Percentiles rank a stretch among this genome's conserved stretches.
phyloP scores from a whole-genome alignment of 2,113 vertebrate species.

The Micromys minutus region DNA sequence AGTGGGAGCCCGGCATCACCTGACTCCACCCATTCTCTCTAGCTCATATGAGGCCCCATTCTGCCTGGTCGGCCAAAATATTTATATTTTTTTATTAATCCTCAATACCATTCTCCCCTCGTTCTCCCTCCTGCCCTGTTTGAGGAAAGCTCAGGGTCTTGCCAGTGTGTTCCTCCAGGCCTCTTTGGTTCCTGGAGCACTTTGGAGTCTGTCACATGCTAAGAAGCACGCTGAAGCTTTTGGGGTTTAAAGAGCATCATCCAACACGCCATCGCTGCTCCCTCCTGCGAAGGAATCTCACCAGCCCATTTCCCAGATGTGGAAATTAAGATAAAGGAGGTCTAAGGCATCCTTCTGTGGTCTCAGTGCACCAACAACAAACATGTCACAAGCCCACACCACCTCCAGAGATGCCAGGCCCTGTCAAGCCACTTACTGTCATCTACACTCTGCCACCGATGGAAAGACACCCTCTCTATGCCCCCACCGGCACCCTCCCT shows the following conservation, averaged over 20 bases:
- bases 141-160: conserved; percentile 40
- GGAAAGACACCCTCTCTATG: not conserved
- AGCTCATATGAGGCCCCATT: conserved; percentile 53
- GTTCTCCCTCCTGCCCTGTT: conserved; percentile 54
- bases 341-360: not conserved
- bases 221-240: not conserved
- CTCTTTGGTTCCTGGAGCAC: not conserved
- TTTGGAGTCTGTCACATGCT: fast-evolving
- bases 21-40: conserved; percentile 58
- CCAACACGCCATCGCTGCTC: not conserved
- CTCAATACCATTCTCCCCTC: conserved; percentile 71
- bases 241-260: conserved; percentile 2
- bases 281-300: not conserved
- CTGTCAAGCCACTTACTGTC: not conserved
- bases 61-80: conserved; percentile 78
- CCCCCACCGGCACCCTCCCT: conserved; percentile 5
- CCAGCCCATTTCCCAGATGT: conserved; percentile 23
- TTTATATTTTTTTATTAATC: conserved; percentile 74
- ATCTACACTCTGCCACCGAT: not conserved
- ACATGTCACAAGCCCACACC: not conserved
- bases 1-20: not conserved
- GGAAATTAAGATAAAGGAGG: not conserved
- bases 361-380: not conserved
- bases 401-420: not conserved
- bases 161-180: not conserved